A percentile compares a stretch with the other conserved stretches of the same genome.
Evolutionary conservation across 2,113 vertebrate genomes (phyloP).

Genomic region (Pycnonotus jocosus): DNA sequence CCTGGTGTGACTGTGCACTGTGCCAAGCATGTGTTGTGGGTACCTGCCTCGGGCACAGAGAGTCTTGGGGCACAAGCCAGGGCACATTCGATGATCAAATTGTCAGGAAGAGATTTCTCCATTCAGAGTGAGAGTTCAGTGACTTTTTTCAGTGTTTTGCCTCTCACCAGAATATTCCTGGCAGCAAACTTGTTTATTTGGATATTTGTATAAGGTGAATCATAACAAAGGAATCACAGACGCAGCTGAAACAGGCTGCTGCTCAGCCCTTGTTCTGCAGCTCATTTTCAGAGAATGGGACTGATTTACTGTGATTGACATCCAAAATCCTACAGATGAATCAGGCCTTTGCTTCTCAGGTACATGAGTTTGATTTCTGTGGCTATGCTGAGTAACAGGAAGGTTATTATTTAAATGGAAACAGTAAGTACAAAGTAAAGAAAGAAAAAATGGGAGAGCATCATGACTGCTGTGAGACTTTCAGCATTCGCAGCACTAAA

Average conservation of each 20-base stretch:
- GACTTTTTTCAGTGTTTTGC: neutral
- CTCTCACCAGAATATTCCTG: neutral
- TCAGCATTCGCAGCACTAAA: neutral
- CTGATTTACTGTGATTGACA: neutral
- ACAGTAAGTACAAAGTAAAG: neutral
- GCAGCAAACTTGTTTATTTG: constrained; percentile 46
- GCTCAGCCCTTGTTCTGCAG: neutral
- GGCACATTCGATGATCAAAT: neutral
- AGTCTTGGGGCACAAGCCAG: neutral
- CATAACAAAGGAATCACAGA: constrained; percentile 48
- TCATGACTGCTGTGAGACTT: neutral
- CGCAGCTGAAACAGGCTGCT: neutral
- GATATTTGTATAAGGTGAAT: constrained; percentile 55
- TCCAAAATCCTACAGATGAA: neutral
- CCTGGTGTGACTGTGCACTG: neutral
- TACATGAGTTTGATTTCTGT: neutral
- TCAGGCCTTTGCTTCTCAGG: neutral
- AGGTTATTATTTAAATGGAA: neutral
- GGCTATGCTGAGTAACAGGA: neutral
- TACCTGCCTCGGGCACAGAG: neutral
- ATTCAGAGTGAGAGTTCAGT: neutral
- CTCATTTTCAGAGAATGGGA: neutral
- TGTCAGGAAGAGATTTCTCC: neutral
- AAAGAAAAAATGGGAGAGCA: neutral
- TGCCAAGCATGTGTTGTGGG: accelerated